These are phyloP conservation scores for Phylloscopus trochilus DNA, from an alignment of 2,113 vertebrate species.

Conservation along the genomic window DNA sequence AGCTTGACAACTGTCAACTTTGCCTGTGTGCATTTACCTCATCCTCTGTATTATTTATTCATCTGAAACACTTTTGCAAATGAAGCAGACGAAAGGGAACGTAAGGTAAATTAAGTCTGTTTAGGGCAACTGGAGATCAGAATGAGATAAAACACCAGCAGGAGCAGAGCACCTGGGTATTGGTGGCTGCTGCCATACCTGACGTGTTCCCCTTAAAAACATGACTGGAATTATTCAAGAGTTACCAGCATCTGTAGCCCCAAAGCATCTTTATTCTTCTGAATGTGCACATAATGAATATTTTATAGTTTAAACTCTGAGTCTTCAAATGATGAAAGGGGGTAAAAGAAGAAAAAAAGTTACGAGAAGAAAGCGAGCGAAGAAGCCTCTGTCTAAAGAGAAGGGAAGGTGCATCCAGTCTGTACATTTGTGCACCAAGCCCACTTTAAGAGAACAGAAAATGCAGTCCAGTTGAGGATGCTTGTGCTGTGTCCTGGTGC, in stretches of 20 bases:
- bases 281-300: neutral
- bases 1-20: slow-evolving; percentile 23
- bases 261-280: neutral
- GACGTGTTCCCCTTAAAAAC: neutral
- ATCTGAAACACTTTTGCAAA: neutral
- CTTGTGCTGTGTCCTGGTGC: neutral
- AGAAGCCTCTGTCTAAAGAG: neutral
- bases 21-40: neutral
- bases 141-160: neutral
- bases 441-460: neutral
- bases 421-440: too few relatives aligned
- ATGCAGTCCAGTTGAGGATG: neutral
- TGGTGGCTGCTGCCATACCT: neutral
- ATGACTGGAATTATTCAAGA: neutral
- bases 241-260: neutral
- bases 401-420: neutral
- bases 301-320: neutral
- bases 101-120: neutral
- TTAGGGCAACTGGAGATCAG: neutral
- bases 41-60: neutral
- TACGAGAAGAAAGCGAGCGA: neutral
- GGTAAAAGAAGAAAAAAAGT: neutral
- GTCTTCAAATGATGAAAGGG: neutral
- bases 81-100: neutral
- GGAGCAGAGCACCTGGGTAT: neutral